Percentiles rank a stretch among this genome's conserved stretches.
Evolutionary conservation across 2,888 invertebrate genomes (phyloP).

Genomic region (Melieria crassipennis): DNA sequence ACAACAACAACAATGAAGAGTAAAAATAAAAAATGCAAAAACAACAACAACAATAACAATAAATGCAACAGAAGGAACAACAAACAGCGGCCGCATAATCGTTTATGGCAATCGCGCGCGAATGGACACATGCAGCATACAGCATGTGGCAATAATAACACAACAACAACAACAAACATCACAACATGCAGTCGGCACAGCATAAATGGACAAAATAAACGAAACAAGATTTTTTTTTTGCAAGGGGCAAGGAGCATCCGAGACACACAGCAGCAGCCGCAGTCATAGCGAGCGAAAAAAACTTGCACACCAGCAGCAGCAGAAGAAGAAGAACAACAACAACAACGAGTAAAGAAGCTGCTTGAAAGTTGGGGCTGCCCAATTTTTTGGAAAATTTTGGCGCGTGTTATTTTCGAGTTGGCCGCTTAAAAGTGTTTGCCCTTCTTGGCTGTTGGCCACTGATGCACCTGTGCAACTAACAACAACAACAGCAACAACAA

Average conservation of each 20-base stretch:
- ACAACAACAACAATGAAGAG: background rate
- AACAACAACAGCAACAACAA: too few species aligned
- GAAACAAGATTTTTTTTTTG: too few species aligned
- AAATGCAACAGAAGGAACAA: slow-evolving; percentile 11
- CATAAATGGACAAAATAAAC: too few species aligned
- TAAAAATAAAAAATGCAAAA: background rate
- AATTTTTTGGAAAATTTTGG: background rate
- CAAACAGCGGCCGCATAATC: background rate
- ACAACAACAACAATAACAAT: background rate
- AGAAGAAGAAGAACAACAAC: slow-evolving; percentile 8
- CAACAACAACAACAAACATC: background rate
- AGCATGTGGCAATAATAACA: background rate
- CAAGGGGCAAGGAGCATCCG: too few species aligned
- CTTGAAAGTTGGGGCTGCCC: too few species aligned
- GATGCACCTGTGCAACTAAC: slow-evolving; percentile 5
- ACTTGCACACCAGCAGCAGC: background rate
- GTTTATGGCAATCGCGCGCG: background rate
- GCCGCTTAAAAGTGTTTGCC: too few species aligned
- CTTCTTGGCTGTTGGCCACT: background rate
- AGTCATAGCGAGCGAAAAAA: background rate
- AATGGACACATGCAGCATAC: background rate
- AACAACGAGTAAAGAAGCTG: slow-evolving; percentile 3
- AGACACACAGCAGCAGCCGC: too few species aligned
- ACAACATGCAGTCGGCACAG: too few species aligned
- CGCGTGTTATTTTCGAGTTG: background rate